A percentile compares a stretch with the other conserved stretches of the same genome.
phyloP scores from a whole-genome alignment of 2,797 vertebrate species.

The Sebastes hopkinsi region DNA sequence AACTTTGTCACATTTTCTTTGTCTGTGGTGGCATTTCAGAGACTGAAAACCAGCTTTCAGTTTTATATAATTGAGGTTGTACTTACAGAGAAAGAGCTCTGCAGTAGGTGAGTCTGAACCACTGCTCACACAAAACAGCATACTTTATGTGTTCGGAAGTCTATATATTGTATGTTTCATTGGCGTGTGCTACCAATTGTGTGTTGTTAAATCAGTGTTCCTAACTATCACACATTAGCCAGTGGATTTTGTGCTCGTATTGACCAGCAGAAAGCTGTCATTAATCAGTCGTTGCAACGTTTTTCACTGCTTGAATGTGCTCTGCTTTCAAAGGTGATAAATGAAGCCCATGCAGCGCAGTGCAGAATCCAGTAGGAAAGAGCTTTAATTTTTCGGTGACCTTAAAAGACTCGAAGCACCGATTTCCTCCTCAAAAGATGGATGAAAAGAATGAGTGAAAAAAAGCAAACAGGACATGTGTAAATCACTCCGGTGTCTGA shows the following conservation, averaged over 20 bases:
- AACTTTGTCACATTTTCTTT: neutral
- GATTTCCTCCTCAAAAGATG: constrained; percentile 41
- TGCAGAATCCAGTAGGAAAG: neutral
- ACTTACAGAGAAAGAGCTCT: neutral
- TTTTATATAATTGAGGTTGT: constrained; percentile 8
- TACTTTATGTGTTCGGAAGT: neutral
- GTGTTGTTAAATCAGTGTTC: neutral
- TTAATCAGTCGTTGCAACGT: constrained; percentile 8
- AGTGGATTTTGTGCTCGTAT: neutral
- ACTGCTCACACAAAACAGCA: neutral
- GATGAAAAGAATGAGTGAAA: neutral
- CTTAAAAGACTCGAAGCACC: neutral
- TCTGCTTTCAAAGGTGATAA: constrained; percentile 34
- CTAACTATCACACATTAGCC: neutral
- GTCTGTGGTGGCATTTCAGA: constrained; percentile 1
- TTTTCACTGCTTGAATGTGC: constrained; percentile 6
- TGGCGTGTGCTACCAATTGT: neutral
- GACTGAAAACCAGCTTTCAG: too few relatives aligned
- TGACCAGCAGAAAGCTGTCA: constrained; percentile 15
- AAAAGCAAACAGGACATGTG: neutral
- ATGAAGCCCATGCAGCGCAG: constrained; percentile 10
- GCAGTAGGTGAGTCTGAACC: neutral
- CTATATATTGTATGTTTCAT: neutral
- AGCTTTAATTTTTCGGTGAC: constrained; percentile 27
- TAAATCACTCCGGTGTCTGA: constrained; percentile 33